phyloP scores from a whole-genome alignment of 1,140 invertebrate species.

The Bradysia coprophila region DNA sequence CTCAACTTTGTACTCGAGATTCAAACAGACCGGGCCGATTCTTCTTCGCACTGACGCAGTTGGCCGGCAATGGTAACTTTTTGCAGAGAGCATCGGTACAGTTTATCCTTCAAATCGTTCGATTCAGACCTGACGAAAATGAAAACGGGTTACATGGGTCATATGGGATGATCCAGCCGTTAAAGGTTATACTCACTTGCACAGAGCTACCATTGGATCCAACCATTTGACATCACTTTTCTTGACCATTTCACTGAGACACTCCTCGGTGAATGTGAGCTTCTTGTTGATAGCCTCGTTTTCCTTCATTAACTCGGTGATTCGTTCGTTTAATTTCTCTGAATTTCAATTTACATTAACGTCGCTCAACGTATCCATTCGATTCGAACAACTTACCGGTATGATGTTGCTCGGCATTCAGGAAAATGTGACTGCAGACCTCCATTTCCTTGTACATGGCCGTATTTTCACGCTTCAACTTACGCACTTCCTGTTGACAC shows the following conservation, averaged over 20 bases:
- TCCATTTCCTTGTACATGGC: slow-evolving; percentile 19
- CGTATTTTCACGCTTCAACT: slow-evolving; percentile 23
- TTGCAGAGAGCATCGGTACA: slow-evolving; percentile 16
- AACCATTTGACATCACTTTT: slow-evolving; percentile 18
- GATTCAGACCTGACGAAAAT: slow-evolving; percentile 15
- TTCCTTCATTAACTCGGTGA: slow-evolving; percentile 11
- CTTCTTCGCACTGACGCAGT: slow-evolving; percentile 15
- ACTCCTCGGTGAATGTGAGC: slow-evolving; percentile 12
- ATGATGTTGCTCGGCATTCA: slow-evolving; percentile 17
- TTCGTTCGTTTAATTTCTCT: slow-evolving; percentile 21
- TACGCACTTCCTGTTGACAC: slow-evolving; percentile 24
- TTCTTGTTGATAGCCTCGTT: slow-evolving; percentile 14
- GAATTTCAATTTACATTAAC: no score
- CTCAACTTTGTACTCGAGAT: not conserved
- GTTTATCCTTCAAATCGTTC: slow-evolving; percentile 17
- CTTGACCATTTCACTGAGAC: slow-evolving; percentile 14
- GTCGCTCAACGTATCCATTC: no score
- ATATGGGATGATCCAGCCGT: no score
- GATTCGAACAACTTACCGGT: no score
- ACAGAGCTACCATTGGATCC: slow-evolving; percentile 21
- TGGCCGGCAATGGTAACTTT: slow-evolving; percentile 18
- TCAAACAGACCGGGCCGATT: no score
- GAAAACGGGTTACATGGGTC: no score
- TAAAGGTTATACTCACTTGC: slow-evolving; percentile 24
- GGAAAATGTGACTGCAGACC: slow-evolving; percentile 19